phyloP scores from a whole-genome alignment of 2,113 vertebrate species.

The Podarcis cretensis region DNA sequence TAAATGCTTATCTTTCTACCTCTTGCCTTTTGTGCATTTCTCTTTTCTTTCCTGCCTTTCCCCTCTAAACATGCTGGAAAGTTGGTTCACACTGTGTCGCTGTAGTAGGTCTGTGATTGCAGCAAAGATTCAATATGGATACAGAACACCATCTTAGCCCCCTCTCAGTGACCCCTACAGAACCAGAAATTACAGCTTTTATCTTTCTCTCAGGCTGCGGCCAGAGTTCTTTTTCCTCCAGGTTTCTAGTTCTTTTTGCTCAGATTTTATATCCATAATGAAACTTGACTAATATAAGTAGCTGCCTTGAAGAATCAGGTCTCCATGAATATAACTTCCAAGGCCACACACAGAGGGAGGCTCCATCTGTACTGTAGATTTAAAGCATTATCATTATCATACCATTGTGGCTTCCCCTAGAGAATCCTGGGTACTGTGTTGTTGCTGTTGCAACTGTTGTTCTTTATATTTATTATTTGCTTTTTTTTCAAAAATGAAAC shows the following conservation, averaged over 20 bases:
- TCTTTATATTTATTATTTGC: no score
- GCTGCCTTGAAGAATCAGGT: background rate
- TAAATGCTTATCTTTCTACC: background rate
- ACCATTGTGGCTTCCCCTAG: no score
- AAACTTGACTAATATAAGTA: background rate
- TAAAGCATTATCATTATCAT: no score
- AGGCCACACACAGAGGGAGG: no score
- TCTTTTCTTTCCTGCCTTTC: conserved; percentile 25
- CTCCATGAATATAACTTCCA: no score
- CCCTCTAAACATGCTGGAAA: conserved; percentile 14
- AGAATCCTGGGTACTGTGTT: no score
- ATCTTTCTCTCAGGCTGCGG: conserved; percentile 21
- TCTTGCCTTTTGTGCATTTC: conserved; percentile 11
- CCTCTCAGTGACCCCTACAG: conserved; percentile 23
- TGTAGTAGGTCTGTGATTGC: background rate
- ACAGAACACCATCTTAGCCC: conserved; percentile 2
- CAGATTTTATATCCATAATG: background rate
- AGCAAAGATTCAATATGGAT: conserved; percentile 16
- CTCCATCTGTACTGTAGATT: no score
- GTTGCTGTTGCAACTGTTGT: no score
- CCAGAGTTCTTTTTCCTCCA: background rate
- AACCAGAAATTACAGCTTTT: conserved; percentile 43
- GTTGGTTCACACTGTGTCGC: background rate
- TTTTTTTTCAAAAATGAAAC: no score
- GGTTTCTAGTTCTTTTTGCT: background rate